Conservation (phyloP, 2,113 vertebrate species). For the Notothenia coriiceps region DNA sequence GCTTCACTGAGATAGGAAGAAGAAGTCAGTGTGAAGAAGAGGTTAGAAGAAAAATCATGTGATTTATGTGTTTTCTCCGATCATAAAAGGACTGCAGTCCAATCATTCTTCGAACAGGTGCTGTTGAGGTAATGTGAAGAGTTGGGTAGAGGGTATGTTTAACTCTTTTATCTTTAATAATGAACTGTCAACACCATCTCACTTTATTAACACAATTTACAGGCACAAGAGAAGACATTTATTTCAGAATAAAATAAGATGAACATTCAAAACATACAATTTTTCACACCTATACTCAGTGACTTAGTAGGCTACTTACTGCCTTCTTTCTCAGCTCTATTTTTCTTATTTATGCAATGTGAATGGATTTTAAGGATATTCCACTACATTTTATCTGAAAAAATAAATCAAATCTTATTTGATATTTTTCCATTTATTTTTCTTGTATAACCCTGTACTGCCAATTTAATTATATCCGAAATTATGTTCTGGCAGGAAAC, state of each 20-base stretch:
- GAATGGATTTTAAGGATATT: not conserved
- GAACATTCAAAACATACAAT: slow-evolving; percentile 1
- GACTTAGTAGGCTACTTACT: no score
- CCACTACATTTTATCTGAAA: not conserved
- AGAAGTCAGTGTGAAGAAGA: slow-evolving; percentile 31
- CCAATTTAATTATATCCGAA: not conserved
- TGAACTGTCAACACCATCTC: slow-evolving; percentile 31
- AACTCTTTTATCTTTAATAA: slow-evolving; percentile 12
- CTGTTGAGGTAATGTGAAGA: not conserved
- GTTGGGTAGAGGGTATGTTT: no score
- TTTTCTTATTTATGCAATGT: not conserved
- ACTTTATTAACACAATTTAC: not conserved
- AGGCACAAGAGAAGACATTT: not conserved
- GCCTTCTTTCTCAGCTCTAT: not conserved
- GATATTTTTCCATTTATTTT: not conserved
- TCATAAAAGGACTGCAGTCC: slow-evolving; percentile 37
- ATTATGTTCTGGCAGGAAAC: not conserved
- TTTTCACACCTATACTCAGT: not conserved
- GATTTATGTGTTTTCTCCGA: slow-evolving; percentile 55
- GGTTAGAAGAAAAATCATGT: slow-evolving; percentile 36
- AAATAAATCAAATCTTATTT: not conserved
- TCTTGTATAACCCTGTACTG: not conserved
- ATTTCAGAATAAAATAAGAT: not conserved
- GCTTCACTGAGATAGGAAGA: slow-evolving; percentile 55
- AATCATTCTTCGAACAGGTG: slow-evolving; percentile 53